phyloP scores from a whole-genome alignment of 2,797 vertebrate species.

The Sebastes dallii region DNA sequence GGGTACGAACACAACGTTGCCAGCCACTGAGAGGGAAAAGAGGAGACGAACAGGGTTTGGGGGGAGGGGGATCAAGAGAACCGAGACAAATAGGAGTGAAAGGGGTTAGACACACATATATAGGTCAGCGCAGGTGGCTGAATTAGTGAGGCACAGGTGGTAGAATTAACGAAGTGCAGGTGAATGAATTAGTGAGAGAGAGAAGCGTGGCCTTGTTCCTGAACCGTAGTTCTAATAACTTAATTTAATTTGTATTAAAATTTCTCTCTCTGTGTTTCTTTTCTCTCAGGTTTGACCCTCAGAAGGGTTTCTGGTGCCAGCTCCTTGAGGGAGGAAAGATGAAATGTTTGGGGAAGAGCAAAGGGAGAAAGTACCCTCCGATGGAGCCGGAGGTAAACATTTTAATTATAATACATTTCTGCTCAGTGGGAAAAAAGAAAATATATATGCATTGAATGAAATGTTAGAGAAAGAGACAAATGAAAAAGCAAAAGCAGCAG shows the following conservation, averaged over 20 bases:
- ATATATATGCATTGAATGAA: conserved; percentile 3
- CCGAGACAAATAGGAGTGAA: not conserved
- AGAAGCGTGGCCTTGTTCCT: not conserved
- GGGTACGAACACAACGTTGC: too few species aligned
- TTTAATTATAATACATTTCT: conserved; percentile 12
- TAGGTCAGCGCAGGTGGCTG: too few species aligned
- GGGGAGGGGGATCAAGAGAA: not conserved
- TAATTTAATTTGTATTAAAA: not conserved
- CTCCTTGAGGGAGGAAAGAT: conserved; percentile 94
- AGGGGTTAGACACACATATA: not conserved
- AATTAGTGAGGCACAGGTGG: too few species aligned
- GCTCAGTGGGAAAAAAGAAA: not conserved
- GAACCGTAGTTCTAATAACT: not conserved
- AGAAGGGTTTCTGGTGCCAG: conserved; percentile 99
- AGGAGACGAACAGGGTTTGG: too few species aligned
- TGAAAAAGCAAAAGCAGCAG: not conserved
- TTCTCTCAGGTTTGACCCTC: conserved; percentile 90
- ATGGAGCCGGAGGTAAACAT: conserved; percentile 93
- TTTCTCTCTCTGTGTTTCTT: not conserved
- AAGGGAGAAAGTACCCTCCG: conserved; percentile 93
- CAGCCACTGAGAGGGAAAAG: too few species aligned
- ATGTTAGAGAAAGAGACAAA: not conserved
- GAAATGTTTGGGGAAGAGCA: conserved; percentile 97
- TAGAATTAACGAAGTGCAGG: not conserved
- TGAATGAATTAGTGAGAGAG: not conserved